Base-by-base conservation (phyloP, 2,888 invertebrate species). In the Amblyteles armatorius region DNA sequence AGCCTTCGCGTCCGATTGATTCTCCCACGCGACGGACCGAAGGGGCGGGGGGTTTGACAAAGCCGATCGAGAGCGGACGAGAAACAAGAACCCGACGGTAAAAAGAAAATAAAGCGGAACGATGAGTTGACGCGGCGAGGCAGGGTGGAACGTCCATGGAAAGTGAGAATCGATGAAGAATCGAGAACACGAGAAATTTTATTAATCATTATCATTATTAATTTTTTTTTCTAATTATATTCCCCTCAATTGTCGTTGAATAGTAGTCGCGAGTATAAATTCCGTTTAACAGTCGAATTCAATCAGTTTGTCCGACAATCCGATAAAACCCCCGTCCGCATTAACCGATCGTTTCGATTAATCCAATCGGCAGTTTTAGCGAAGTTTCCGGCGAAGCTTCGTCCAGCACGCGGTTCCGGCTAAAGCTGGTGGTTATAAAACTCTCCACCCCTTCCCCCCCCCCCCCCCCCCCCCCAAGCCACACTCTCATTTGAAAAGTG, bases 1-100 rank as follows among this genome's bases (percentile, higher is more conserved):
- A 86, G 26, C 71, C 82, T 73, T 60, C 65, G 63, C 68, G 69
- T 79, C 81, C 85, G 86, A 87, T 85, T 86, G 87, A 81, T 83
- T 86, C 67, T 79, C 79, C 55, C 69, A 82, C 74, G 78, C 48
- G 52, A 29, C 50, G n/a, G 67, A 52, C 57, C 68, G 73, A 57
- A 48, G 19, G 16, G 65, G 22, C n/a, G 33, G 19, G 33, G 48
- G 13, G 13, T 11, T 48, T 4, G 50, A 50, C 9, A 16, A 65
- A 36, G 16, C n/a, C 40, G 40, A 40, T 26, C 36, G 36, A 74
- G 50, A 67, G 52, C 57, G 50, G 2, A 40, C 48, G 52, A 44
- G 55, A 22, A 55, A 55, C 55, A 9, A 33, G 40, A 26, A 11
- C 2, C n/a, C 5, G 7, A 13, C 68, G 44, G 40, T 29, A 13